Conservation (phyloP, 2,797 vertebrate genomes). For the Neostethus bicornis region DNA sequence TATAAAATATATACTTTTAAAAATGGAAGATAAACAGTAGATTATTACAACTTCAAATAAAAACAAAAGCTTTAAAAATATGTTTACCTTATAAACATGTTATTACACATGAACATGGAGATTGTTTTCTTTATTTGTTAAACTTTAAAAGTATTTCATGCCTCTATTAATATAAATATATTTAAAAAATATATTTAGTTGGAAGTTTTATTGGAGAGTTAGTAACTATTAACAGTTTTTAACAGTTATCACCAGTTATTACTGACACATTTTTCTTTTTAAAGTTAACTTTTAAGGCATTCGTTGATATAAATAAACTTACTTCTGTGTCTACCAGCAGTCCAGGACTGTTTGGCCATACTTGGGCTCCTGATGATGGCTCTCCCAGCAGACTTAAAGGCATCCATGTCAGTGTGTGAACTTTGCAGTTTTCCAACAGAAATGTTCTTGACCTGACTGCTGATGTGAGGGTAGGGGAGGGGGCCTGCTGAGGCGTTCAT, state of each 20-base stretch:
- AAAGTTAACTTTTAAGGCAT: background rate
- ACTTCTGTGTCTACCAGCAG: conserved; percentile 88
- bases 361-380: conserved; percentile 94
- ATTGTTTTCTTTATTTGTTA: too few relatives aligned
- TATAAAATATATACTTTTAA: too few relatives aligned
- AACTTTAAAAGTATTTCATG: too few relatives aligned
- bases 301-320: conserved; percentile 55
- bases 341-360: conserved; percentile 90
- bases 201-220: too few relatives aligned
- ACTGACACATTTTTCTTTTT: background rate
- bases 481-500: conserved; percentile 56
- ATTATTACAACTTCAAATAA: too few relatives aligned
- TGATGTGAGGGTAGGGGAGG: conserved; percentile 35
- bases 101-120: too few relatives aligned
- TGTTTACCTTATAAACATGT: too few relatives aligned
- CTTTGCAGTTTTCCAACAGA: conserved; percentile 29
- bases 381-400: conserved; percentile 89
- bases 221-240: too few relatives aligned
- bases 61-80: too few relatives aligned
- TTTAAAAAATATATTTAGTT: too few relatives aligned
- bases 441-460: conserved; percentile 51
- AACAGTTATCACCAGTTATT: background rate
- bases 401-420: conserved; percentile 83
- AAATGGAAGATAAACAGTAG: too few relatives aligned
- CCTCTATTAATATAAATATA: too few relatives aligned